Conservation (phyloP, 1,140 invertebrate genomes). For the Anadara kagoshimensis region DNA sequence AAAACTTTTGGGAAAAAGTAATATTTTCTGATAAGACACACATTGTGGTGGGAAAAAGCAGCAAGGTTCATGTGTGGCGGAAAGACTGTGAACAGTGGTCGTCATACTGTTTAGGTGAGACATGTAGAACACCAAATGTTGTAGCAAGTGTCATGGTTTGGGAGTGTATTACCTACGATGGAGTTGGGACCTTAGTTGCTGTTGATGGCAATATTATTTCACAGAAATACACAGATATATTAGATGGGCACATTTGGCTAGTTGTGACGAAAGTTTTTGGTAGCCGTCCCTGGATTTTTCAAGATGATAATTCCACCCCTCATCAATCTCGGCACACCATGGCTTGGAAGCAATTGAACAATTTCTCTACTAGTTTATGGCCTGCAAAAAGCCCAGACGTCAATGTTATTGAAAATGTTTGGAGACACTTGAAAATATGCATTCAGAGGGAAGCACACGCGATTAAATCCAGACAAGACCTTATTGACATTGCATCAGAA, state of each 20-base stretch:
- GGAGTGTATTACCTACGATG: slow-evolving; percentile 14
- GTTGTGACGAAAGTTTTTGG: background rate
- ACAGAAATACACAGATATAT: slow-evolving; percentile 9
- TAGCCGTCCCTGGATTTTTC: slow-evolving; percentile 5
- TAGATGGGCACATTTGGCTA: slow-evolving; percentile 3
- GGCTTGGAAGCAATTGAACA: too few relatives aligned
- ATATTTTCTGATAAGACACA: slow-evolving; percentile 10
- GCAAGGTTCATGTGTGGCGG: too few relatives aligned
- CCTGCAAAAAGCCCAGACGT: too few relatives aligned
- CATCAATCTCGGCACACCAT: background rate
- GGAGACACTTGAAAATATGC: too few relatives aligned
- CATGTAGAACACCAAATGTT: too few relatives aligned
- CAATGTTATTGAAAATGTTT: too few relatives aligned
- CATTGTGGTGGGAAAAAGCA: too few relatives aligned
- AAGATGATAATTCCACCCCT: background rate
- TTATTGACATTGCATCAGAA: too few relatives aligned
- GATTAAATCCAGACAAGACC: background rate
- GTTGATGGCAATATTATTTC: slow-evolving; percentile 16
- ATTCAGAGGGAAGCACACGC: background rate
- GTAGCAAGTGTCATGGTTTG: slow-evolving; percentile 14
- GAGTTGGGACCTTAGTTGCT: slow-evolving; percentile 7
- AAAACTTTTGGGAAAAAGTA: background rate
- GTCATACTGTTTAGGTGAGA: too few relatives aligned
- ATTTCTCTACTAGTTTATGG: too few relatives aligned
- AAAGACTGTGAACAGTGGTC: too few relatives aligned